Evolutionary conservation across 2,113 vertebrate species (phyloP), one percentile per base, ranked within the genome.

Genomic region (Grallaria varia): DNA sequence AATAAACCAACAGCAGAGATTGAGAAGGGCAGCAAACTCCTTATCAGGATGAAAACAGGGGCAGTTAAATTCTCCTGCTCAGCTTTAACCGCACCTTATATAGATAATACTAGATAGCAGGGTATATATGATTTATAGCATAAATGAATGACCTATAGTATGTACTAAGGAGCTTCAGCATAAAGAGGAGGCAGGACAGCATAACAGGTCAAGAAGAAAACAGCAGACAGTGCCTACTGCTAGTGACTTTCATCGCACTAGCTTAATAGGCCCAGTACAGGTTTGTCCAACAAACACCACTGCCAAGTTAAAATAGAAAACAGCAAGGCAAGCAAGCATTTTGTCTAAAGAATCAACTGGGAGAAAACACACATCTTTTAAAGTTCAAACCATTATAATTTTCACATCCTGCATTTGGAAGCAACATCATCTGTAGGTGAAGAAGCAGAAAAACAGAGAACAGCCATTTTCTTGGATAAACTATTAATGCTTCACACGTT

Each of bases 61-160:
- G 24, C 25, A 72, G 14, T n/a, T 31, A 89, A 77, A 66, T 24
- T 24, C 35, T 75, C 27, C 35, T 50, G 12, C 14, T 53, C 37
- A 66, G 59, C 31, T 85, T 60, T 78, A 71, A 40, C 9, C 56
- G 16, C 12, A 78, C 13, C 12, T 39, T 58, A 58, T 5, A n/a
- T 6, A 23, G 5, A 19, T 14, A 14, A 47, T 1, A 14, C 37
- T 44, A 33, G 1, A 73, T 8, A 79, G 24, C 12, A 6, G 7
- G 15, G 13, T 22, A 21, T 4, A 23, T 8, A 10, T 16, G 10
- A 75, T 21, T 8, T 12, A 10, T 0, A 49, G 17, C 11, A 49
- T 9, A 52, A 7, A 45, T 12, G 63, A 52, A 42, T 42, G 27
- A 62, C 5, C 23, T 37, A 15, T 1, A 40, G 16, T 15, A 40